phyloP scores from a whole-genome alignment of 2,888 invertebrate species.

The Napeogenes inachia region DNA sequence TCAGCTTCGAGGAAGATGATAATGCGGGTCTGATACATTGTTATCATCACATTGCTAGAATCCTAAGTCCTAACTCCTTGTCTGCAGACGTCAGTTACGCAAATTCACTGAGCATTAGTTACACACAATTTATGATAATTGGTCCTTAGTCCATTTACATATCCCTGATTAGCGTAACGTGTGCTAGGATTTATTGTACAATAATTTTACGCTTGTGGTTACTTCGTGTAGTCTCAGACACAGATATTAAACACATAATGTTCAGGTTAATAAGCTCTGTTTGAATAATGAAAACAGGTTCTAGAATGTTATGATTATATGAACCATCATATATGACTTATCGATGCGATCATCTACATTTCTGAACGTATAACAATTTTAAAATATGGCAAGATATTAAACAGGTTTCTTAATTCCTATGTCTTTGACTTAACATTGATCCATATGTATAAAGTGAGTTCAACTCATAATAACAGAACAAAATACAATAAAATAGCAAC shows the following conservation, averaged over 20 bases:
- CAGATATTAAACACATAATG: not conserved
- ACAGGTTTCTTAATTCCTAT: too few species aligned
- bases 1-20: not conserved
- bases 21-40: not conserved
- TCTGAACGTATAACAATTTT: too few species aligned
- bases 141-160: constrained; percentile 34
- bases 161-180: constrained; percentile 33
- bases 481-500: too few species aligned
- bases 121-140: constrained; percentile 38
- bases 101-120: constrained; percentile 32
- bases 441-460: too few species aligned
- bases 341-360: too few species aligned
- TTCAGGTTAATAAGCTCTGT: too few species aligned
- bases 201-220: not conserved
- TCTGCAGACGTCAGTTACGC: constrained; percentile 13
- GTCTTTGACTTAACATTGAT: too few species aligned
- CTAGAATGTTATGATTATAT: too few species aligned
- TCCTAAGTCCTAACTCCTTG: constrained; percentile 6
- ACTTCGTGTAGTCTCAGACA: not conserved
- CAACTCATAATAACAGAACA: too few species aligned
- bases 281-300: too few species aligned
- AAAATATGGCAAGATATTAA: too few species aligned
- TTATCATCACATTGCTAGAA: not conserved
- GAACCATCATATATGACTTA: too few species aligned
- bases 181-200: constrained; percentile 23